Evolutionary conservation across 2,888 invertebrate species (phyloP).

Genomic region (Unio delphinus): DNA sequence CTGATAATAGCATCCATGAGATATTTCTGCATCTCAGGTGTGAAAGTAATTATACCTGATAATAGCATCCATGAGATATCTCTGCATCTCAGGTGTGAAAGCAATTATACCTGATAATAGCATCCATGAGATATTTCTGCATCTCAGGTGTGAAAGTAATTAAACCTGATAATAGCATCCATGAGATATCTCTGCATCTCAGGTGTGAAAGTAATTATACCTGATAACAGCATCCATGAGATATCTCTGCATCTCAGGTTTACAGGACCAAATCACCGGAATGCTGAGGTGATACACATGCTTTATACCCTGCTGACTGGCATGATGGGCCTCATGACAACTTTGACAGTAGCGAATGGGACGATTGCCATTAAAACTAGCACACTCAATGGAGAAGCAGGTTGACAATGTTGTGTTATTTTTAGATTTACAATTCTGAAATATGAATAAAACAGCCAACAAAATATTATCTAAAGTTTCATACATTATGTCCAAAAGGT

Average conservation of each 20-base stretch:
- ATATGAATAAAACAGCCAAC: constrained; percentile 24
- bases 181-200: constrained; percentile 95
- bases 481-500: too few species aligned
- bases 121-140: constrained; percentile 94
- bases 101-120: constrained; percentile 84
- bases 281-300: constrained; percentile 92
- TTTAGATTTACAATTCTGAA: constrained; percentile 91
- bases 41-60: constrained; percentile 78
- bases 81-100: constrained; percentile 83
- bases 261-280: constrained; percentile 87
- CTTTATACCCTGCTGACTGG: constrained; percentile 69
- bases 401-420: constrained; percentile 95
- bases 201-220: constrained; percentile 74
- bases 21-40: constrained; percentile 89
- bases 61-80: constrained; percentile 94
- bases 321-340: constrained; percentile 66
- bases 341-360: constrained; percentile 82
- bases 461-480: too few species aligned
- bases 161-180: constrained; percentile 91
- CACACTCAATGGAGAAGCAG: constrained; percentile 97
- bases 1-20: constrained; percentile 95
- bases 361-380: constrained; percentile 94
- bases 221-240: constrained; percentile 95
- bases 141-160: constrained; percentile 77
- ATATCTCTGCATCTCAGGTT: constrained; percentile 89